These are phyloP conservation scores for Cuniculus paca DNA, from an alignment of 2,797 vertebrate genomes.

Conservation along the genomic window DNA sequence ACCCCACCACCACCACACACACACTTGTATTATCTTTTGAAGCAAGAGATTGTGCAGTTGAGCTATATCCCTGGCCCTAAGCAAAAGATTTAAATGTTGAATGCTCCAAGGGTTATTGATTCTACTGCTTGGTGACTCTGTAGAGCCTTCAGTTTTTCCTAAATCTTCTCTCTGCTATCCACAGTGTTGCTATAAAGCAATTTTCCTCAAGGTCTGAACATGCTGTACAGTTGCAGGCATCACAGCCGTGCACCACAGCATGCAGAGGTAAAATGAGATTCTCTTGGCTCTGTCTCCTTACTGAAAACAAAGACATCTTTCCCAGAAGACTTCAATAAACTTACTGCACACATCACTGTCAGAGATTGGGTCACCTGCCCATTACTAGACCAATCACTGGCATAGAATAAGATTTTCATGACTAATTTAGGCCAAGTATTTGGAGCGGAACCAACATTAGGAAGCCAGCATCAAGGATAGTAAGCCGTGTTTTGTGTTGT, in stretches of 20 bases:
- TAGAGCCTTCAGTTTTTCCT: not conserved
- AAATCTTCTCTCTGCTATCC: not conserved
- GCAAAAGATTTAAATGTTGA: not conserved
- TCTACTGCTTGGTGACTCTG: not conserved
- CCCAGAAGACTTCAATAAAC: not conserved
- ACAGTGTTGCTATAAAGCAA: not conserved
- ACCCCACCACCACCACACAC: not conserved
- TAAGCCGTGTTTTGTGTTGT: not conserved
- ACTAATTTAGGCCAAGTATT: constrained; percentile 21
- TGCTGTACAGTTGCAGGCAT: not conserved
- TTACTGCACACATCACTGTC: not conserved
- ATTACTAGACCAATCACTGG: not conserved
- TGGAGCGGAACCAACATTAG: not conserved
- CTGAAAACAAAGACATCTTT: not conserved
- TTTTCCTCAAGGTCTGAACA: not conserved
- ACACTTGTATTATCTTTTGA: not conserved
- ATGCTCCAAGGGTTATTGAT: not conserved
- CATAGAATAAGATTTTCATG: not conserved
- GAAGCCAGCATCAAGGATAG: not conserved
- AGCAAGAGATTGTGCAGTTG: not conserved
- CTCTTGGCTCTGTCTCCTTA: not conserved
- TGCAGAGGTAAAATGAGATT: not conserved
- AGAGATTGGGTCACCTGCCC: not conserved
- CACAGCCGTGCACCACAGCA: accelerated
- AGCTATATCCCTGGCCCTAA: not conserved